phyloP scores from a whole-genome alignment of 2,888 invertebrate genomes.

The Drosophila diplacantha region DNA sequence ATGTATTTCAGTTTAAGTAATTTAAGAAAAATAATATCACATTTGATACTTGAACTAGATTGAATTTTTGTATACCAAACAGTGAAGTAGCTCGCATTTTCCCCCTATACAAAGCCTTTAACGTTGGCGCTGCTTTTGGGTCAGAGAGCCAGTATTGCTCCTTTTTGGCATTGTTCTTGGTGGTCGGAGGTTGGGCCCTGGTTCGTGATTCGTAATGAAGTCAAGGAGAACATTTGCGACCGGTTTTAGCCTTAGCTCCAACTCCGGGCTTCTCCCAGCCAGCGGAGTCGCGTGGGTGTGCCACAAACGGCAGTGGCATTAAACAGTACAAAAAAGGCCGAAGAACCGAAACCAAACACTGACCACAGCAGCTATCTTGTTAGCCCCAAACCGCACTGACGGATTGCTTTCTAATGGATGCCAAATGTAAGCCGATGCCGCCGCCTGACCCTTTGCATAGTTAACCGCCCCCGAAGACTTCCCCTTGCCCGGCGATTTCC shows the following conservation, averaged over 20 bases:
- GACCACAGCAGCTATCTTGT: conserved; percentile 50
- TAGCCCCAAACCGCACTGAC: conserved; percentile 64
- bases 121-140: conserved; percentile 66
- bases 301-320: conserved; percentile 36
- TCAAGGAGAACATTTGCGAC: conserved; percentile 67
- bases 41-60: not conserved
- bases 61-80: not conserved
- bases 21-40: not conserved
- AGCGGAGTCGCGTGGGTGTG: conserved; percentile 58
- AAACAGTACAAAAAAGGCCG: not conserved
- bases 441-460: conserved; percentile 61
- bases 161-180: conserved; percentile 61
- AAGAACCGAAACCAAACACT: conserved; percentile 11
- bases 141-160: conserved; percentile 53
- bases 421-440: conserved; percentile 54
- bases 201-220: conserved; percentile 69
- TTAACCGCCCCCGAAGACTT: not conserved
- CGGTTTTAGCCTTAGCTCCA: conserved; percentile 44
- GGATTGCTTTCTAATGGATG: conserved; percentile 70
- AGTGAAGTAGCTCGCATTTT: not conserved
- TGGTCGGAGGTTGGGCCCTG: conserved; percentile 43
- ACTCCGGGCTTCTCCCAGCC: conserved; percentile 26
- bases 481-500: conserved; percentile 15
- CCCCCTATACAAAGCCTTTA: conserved; percentile 5
- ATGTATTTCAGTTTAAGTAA: not conserved